Base-by-base conservation (phyloP, 2,113 vertebrate genomes). In the Myanophis thanlyinensis region DNA sequence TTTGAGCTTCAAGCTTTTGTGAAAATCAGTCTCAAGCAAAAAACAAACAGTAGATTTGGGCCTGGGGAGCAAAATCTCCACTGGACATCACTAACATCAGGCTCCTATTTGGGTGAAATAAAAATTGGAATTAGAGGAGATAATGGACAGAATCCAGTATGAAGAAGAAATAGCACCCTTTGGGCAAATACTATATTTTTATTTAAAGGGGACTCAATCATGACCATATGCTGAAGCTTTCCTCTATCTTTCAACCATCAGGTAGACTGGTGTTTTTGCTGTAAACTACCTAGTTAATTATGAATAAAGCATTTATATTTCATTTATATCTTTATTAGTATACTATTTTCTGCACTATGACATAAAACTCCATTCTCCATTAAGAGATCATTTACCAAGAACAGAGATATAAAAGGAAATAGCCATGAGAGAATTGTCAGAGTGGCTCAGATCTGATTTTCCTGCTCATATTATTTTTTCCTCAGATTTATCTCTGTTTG, bases 401-500 rank as follows among this genome's bases (percentile, higher is more conserved):
- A 1, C 35, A 53, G 10, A 84, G 5, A n/a, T 80, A 44, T 44
- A 44, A 80, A 80, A n/a, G 27, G 27, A 90, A n/a, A 35, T 12
- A 5, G 22, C n/a, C 59, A 48, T 47, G 85, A 54, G 25, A 48
- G 51, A 56, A 22, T 13, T 59, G 44, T 56, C 27, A 67, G 89
- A 5, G 12, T 0, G 0, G 85, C 73, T 20, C n/a, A 88, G 44
- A 30, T 4, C 84, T 22, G 93, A n/a, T 88, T 93, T 95, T 96
- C 94, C 56, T 7, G 1, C 90, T 89, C 93, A 54, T 0, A 0
- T 0, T 84, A 90, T 52, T 95, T 94, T 93, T 53, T 95, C 93
- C 91, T 91, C 92, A 11, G 89, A 0, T 22, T 89, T 51, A 93
- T 10, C 90, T 51, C 92, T 10, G 95, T 92, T 96, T 97, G 96